Base-by-base conservation (phyloP, 2,797 vertebrate genomes). In the Parauchenoglanis ngamensis region DNA sequence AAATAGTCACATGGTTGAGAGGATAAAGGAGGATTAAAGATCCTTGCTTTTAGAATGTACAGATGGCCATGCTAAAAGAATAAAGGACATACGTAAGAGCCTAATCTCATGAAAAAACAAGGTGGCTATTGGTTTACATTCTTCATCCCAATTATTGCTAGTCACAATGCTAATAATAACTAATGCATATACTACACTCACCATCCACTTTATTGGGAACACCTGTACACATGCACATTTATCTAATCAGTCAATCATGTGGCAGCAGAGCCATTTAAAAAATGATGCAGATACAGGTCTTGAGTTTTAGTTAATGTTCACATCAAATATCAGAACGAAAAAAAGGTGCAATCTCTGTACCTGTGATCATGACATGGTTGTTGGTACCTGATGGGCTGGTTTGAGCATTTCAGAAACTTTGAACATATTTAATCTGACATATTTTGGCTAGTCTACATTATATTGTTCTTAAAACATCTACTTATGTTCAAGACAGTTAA, bases 81-180 rank as follows among this genome's bases (percentile, higher is more conserved):
- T 92, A 89, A 90, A 81, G 85, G 59, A 44, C 85, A 84, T 81
- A 87, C 87, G 46, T 95, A 95, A 97, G 94, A 95, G 94, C 93
- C 95, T 98, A 97, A 98, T 96, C 97, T 96, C 94, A 96, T 97
- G 95, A 96, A 93, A 92, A 98, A 98, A 97, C 96, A 95, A 94
- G 93, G 59, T 88, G 75, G 87, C 84, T 92, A 90, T 90, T 92
- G 90, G 90, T 92, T 92, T 93, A 90, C 90, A 91, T 91, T 57
- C 92, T 88, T 93, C 93, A 91, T 52, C 8, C 17, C 52, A 31
- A 5, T 67, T 68, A 52, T 1, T 19, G n/a, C 44, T 82, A 63
- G 21, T 63, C 63, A 5, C 19, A 46, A 63, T 63, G n/a, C 12
- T 28, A 35, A 7, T 44, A 28, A 46, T 63, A 63, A 25, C 40